Evolutionary conservation across 2,888 invertebrate species (phyloP), one percentile per base, ranked within the genome.

Genomic region (Megaustenia siamemsis): DNA sequence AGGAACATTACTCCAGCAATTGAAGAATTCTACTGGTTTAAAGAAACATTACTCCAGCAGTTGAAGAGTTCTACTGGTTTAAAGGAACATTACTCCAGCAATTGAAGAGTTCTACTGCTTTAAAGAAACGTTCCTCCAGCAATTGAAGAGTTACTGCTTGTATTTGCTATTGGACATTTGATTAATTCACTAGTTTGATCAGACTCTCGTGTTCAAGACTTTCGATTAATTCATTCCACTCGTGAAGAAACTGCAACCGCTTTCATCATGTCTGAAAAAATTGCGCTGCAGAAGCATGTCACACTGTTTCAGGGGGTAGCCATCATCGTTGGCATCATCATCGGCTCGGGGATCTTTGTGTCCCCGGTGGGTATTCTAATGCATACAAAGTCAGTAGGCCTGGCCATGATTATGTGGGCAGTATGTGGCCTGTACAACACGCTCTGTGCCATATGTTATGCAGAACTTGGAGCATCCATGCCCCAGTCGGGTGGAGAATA

Each of bases 311-410:
- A 98, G 93, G 98, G 98, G 40, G 97, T 98, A 12, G 97, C 97
- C 43, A 97, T 98, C 87, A 98, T 98, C 90, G 97, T 98, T 49
- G 98, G 98, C 73, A 96, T 97, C 85, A 98, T 98, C 89, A 96
- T 98, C 76, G 99, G 99, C 1, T 96, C 98, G 3, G 99, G 99
- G 15, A 98, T 99, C 90, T 99, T 99, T 94, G 97, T 98, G 60
- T 97, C 98, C 32, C 98, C 98, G 0, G 97, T 96, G 92, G 97
- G 98, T 89, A 98, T 98, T 28, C 95, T 99, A 24, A 94, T 95
- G 87, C 95, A 96, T 92, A 96, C 97, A 96, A 15, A 98, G 97
- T 84, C 94, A 96, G 86, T 95, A 8, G 92, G 93, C 10, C 87
- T 97, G 93, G 97, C 98, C 1, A 95, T 98, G 82, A 96, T 98